Evolutionary conservation across 2,113 vertebrate species (phyloP).

Genomic region (Tenrec ecaudatus): DNA sequence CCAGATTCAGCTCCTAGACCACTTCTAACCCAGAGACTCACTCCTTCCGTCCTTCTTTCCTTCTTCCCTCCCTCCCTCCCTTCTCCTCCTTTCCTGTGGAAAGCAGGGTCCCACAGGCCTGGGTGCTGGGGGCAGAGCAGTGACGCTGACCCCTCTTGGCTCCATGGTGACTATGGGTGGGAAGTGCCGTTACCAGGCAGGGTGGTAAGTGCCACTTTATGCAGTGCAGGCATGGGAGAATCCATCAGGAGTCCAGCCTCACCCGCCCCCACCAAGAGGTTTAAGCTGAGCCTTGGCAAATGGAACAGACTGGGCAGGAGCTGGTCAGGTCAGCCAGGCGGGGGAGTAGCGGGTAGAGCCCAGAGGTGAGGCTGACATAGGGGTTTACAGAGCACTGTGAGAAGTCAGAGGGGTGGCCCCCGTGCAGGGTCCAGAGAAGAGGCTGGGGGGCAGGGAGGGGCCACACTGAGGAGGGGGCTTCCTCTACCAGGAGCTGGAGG

Average conservation of each 20-base stretch:
- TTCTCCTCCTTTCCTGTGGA: not conserved
- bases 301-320: not conserved
- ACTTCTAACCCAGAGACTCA: not conserved
- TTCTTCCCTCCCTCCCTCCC: not conserved
- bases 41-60: not conserved
- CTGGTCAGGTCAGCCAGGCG: not conserved
- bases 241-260: not conserved
- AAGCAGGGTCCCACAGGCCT: not conserved
- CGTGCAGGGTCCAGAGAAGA: not conserved
- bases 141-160: not conserved
- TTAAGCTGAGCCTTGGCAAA: not conserved
- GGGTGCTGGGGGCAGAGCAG: not conserved
- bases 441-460: not conserved
- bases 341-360: not conserved
- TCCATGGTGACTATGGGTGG: not conserved
- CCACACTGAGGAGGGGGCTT: not conserved
- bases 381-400: slow-evolving; percentile 14
- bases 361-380: not conserved
- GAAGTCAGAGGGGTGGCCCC: not conserved
- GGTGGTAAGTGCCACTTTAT: not conserved
- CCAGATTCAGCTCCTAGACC: too few relatives aligned
- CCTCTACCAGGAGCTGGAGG: not conserved
- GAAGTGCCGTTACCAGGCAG: not conserved
- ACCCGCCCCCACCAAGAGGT: not conserved
- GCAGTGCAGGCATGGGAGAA: not conserved